Evolutionary conservation across 1,140 invertebrate species (phyloP).

Genomic region (Radopholus similis): DNA sequence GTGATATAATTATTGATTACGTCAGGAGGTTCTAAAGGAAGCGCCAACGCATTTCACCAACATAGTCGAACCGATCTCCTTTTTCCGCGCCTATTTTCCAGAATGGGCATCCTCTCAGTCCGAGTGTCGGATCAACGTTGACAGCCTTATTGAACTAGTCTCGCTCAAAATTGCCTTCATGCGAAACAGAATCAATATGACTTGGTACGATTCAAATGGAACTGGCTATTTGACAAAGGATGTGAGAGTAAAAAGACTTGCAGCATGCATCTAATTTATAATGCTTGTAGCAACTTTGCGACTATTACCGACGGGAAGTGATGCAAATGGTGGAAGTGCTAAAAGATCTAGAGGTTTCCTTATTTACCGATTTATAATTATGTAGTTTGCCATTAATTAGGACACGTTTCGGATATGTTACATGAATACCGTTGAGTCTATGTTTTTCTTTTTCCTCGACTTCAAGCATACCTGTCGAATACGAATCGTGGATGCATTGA

Average conservation of each 20-base stretch:
- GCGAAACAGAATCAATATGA: conserved; percentile 13
- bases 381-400: conserved; percentile 5
- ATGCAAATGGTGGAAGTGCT: conserved; percentile 8
- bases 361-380: background rate
- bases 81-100: conserved; percentile 1
- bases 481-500: conserved; percentile 28
- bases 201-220: conserved; percentile 5
- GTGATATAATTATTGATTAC: background rate
- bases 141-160: conserved; percentile 4
- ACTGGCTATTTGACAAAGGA: conserved; percentile 12
- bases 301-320: conserved; percentile 11
- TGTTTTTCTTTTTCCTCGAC: conserved; percentile 38
- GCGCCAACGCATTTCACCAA: background rate
- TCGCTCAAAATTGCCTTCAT: conserved; percentile 3
- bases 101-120: background rate
- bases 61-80: background rate
- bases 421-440: conserved; percentile 21
- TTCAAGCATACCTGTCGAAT: conserved; percentile 18
- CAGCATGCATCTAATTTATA: background rate
- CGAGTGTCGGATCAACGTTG: background rate
- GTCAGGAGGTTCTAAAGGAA: background rate
- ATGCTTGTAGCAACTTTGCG: conserved; percentile 19
- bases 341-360: conserved; percentile 18
- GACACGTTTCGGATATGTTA: conserved; percentile 21
- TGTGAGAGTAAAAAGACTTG: background rate